A percentile compares a stretch with the other conserved stretches of the same genome.
Evolutionary conservation across 53 echinoderm and acorn worm species (phyloP).

Genomic region (Crossaster papposus): DNA sequence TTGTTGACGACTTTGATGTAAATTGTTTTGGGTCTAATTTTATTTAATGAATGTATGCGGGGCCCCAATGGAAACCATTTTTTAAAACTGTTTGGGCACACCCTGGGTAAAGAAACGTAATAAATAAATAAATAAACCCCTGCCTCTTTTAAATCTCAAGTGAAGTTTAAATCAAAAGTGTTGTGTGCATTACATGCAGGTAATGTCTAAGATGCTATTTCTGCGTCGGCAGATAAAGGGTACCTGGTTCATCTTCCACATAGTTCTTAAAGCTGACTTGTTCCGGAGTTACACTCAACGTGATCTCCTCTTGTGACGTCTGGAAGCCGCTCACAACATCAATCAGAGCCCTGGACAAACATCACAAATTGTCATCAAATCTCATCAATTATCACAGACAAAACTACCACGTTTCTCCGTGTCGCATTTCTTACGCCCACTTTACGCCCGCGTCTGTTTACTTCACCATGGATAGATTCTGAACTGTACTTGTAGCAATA

Average conservation of each 20-base stretch:
- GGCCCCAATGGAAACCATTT: no score
- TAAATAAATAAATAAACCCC: no score
- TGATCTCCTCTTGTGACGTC: slow-evolving; percentile 84
- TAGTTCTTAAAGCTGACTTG: slow-evolving; percentile 93
- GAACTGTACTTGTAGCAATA: neutral
- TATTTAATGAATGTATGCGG: no score
- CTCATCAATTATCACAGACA: neutral
- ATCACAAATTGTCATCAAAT: neutral
- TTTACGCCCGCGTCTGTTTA: neutral
- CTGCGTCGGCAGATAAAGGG: neutral
- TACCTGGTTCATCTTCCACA: slow-evolving; percentile 96
- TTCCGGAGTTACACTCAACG: slow-evolving; percentile 77
- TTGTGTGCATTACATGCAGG: no score
- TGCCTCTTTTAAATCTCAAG: no score
- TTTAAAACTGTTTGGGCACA: no score
- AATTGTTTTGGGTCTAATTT: no score
- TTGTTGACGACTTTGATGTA: no score
- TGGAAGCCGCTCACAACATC: slow-evolving; percentile 76
- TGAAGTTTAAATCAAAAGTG: no score
- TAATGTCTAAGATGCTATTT: neutral
- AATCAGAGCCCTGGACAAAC: slow-evolving; percentile 46
- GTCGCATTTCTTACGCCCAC: neutral
- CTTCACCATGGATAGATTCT: neutral
- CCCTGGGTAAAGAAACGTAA: no score
- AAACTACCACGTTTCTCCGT: neutral